Evolutionary conservation across 2,888 invertebrate species (phyloP).

Genomic region (Embidobia sp.): DNA sequence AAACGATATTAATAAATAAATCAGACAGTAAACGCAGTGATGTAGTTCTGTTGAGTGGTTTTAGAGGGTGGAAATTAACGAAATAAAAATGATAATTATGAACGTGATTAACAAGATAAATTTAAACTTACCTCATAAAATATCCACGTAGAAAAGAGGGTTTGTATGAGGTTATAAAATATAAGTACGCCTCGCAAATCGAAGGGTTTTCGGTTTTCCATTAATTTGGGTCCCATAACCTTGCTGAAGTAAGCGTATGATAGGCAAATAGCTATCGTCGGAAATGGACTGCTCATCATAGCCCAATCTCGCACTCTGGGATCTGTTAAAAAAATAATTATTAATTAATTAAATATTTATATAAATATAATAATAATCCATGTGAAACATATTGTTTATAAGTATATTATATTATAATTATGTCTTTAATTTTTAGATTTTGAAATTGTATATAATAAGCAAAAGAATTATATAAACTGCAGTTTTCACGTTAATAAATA

Average conservation of each 20-base stretch:
- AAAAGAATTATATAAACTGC: too few species aligned
- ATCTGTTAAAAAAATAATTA: slow-evolving; percentile 84
- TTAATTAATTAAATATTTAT: too few species aligned
- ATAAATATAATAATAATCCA: too few species aligned
- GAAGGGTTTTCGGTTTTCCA: slow-evolving; percentile 95
- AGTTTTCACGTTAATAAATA: too few species aligned
- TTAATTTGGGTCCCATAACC: slow-evolving; percentile 91
- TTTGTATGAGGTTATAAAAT: slow-evolving; percentile 94
- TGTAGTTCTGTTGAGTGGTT: too few species aligned
- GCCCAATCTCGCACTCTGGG: slow-evolving; percentile 94
- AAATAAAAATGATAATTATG: too few species aligned
- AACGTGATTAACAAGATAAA: background rate
- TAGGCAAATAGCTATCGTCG: slow-evolving; percentile 91
- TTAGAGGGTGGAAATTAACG: too few species aligned
- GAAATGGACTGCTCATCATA: slow-evolving; percentile 94
- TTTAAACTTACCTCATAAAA: slow-evolving; percentile 90
- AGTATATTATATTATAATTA: too few species aligned
- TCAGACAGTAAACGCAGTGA: too few species aligned
- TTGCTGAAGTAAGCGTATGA: slow-evolving; percentile 92
- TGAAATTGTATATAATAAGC: too few species aligned
- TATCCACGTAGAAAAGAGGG: slow-evolving; percentile 94
- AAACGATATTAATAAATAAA: background rate
- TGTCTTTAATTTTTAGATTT: too few species aligned
- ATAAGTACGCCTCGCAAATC: slow-evolving; percentile 90
- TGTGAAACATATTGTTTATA: too few species aligned